These are phyloP conservation scores for Trichechus manatus DNA, from an alignment of 2,113 vertebrate species.

Conservation along the genomic window DNA sequence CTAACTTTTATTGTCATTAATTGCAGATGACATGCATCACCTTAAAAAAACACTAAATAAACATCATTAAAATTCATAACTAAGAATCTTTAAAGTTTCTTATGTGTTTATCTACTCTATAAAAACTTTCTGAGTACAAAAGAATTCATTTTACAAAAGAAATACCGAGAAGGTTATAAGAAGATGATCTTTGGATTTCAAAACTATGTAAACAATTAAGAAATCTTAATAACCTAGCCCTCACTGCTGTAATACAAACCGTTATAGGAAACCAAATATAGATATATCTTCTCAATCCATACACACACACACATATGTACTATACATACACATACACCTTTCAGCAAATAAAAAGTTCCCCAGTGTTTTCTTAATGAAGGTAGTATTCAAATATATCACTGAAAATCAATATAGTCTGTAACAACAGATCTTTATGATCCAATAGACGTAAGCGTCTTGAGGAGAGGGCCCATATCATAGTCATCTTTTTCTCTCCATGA, in stretches of 20 bases:
- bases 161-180: background rate
- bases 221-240: background rate
- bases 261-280: background rate
- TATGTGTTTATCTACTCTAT: background rate
- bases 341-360: background rate
- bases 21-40: background rate
- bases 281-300: background rate
- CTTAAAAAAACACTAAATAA: background rate
- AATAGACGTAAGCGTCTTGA: background rate
- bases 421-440: background rate
- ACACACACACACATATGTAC: background rate
- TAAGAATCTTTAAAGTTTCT: constrained; percentile 9
- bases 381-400: background rate
- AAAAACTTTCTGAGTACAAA: constrained; percentile 20
- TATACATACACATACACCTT: background rate
- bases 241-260: background rate
- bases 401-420: background rate
- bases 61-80: constrained; percentile 8
- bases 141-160: constrained; percentile 1
- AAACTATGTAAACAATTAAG: background rate
- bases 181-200: background rate
- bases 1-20: background rate
- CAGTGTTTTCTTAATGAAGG: background rate
- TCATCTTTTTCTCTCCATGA: background rate
- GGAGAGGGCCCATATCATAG: background rate